These are phyloP conservation scores for Brachionus koreanus DNA, from an alignment of 1,140 invertebrate genomes.

Conservation along the genomic window DNA sequence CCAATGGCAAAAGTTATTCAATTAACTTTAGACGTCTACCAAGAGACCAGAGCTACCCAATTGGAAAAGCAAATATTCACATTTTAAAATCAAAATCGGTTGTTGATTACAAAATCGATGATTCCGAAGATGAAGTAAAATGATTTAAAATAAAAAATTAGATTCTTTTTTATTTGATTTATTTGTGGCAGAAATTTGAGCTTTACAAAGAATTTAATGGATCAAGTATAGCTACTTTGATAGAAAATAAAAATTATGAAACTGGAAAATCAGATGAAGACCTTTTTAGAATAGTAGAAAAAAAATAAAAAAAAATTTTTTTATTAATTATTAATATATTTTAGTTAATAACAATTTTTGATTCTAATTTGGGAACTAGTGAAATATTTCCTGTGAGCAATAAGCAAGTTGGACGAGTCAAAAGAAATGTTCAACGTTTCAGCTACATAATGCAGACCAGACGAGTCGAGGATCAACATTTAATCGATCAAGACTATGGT, in stretches of 20 bases:
- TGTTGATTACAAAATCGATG: background rate
- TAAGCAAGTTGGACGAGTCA: background rate
- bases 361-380: background rate
- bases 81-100: background rate
- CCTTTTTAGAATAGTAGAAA: background rate
- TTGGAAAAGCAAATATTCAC: background rate
- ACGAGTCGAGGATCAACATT: background rate
- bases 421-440: background rate
- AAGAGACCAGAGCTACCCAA: background rate
- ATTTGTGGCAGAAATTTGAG: background rate
- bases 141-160: background rate
- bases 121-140: background rate
- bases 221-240: conserved; percentile 19
- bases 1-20: background rate
- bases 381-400: background rate
- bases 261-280: background rate
- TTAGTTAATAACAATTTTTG: background rate
- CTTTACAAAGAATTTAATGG: conserved; percentile 16
- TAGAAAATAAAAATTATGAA: background rate
- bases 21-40: background rate
- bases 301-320: background rate
- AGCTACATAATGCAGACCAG: background rate
- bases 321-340: background rate
- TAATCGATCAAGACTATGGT: background rate
- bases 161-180: too few relatives aligned